phyloP scores from a whole-genome alignment of 1,140 invertebrate species.

The Drosophila setifemur region DNA sequence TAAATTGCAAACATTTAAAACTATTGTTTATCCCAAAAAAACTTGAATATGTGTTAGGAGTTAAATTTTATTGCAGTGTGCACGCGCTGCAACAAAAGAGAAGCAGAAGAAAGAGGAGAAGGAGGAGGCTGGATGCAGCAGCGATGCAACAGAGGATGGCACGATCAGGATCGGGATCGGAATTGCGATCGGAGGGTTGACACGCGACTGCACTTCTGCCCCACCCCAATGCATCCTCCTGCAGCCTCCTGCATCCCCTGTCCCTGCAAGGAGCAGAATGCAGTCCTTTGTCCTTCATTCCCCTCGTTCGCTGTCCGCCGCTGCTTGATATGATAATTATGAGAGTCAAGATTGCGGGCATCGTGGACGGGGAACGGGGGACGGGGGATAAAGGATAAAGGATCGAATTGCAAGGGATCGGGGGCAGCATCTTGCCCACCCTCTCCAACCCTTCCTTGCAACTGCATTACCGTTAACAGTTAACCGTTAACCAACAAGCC shows the following conservation, averaged over 20 bases:
- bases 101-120: neutral
- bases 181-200: too few species aligned
- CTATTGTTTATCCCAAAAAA: too few species aligned
- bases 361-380: neutral
- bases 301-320: neutral
- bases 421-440: neutral
- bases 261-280: constrained; percentile 31
- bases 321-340: constrained; percentile 67
- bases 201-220: constrained; percentile 24
- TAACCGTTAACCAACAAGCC: constrained; percentile 40
- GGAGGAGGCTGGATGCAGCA: constrained; percentile 1
- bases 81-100: neutral
- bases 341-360: constrained; percentile 33
- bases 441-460: neutral
- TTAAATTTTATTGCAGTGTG: neutral
- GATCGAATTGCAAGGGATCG: neutral
- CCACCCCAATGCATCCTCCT: neutral
- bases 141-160: neutral
- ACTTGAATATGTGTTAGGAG: too few species aligned
- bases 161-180: neutral
- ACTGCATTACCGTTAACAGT: constrained; percentile 62
- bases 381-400: neutral
- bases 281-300: constrained; percentile 37
- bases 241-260: neutral
- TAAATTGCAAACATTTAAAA: too few species aligned